Conservation (phyloP, 2,888 invertebrate genomes). For the Heliothis peltigera region DNA sequence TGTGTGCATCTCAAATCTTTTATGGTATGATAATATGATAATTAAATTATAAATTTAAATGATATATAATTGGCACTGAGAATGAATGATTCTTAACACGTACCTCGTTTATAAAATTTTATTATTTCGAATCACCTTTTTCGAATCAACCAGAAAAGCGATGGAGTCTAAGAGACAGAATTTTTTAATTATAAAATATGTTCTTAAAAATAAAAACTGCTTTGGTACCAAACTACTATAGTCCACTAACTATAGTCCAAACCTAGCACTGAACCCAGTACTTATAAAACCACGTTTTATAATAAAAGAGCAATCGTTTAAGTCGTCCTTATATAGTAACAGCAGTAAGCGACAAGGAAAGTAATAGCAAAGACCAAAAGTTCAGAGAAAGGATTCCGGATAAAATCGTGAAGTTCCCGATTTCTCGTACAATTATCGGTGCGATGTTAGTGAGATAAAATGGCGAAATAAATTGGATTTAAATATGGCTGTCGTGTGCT, state of each 20-base stretch:
- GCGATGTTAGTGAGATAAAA: slow-evolving; percentile 51
- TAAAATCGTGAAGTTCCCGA: slow-evolving; percentile 56
- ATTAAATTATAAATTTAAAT: neutral
- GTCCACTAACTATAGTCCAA: no score
- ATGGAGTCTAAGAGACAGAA: no score
- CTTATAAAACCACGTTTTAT: no score
- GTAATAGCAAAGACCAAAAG: slow-evolving; percentile 54
- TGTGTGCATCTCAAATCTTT: neutral
- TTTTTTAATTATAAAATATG: no score
- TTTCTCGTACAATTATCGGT: slow-evolving; percentile 50
- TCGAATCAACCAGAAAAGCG: no score
- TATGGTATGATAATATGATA: neutral
- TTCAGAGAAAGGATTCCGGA: slow-evolving; percentile 50
- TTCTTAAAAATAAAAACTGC: no score
- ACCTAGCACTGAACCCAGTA: no score
- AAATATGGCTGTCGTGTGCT: slow-evolving; percentile 48
- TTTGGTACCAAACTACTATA: no score
- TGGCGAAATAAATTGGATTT: slow-evolving; percentile 54
- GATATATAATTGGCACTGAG: neutral
- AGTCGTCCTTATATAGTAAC: slow-evolving; percentile 1
- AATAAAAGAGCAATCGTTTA: slow-evolving; percentile 19
- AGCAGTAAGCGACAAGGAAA: slow-evolving; percentile 25
- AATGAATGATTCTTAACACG: neutral
- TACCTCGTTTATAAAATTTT: neutral
- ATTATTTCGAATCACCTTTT: no score